Evolutionary conservation across 2,888 invertebrate genomes (phyloP), one percentile per base, ranked within the genome.

Genomic region (Subacronicta megacephala): DNA sequence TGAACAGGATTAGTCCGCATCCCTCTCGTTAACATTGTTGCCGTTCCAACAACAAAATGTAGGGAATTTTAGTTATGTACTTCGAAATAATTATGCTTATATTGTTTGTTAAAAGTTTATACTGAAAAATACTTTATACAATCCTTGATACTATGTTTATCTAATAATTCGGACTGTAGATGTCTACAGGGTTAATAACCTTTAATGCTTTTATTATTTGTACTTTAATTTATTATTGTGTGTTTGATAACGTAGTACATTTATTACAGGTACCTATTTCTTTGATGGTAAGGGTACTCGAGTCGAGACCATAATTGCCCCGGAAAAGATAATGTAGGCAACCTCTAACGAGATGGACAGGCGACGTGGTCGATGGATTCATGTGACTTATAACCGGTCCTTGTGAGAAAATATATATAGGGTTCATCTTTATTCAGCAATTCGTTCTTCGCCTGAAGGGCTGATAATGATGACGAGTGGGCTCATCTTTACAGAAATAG

Each of bases 1-100:
- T 47, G 74, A 94, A 93, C 94, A 90, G 92, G 93, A 93, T 93
- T 86, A 82, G 90, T 86, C 93, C 87, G 92, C 85, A 83, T 78
- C 60, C 54, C 64, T 77, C 75, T 78, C 69, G 82, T 75, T 77
- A 73, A 77, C 61, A 75, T 73, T 65, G 67, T 69, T 55, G 55
- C 50, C 58, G 53, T 57, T 63, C 56, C 61, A 53, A 29, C 9
- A 46, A 44, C 46, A 46, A 37, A 55, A 43, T 38, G 37, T 23
- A 53, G 40, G 49, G 49, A 73, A 64, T 60, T 67, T 67, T 47
- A 35, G 51, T 41, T 38, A 50, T 41, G 37, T 45, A 26, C 36
- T 36, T 51, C 36, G 46, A 65, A 65, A 37, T 9, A n/a, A n/a
- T n/a, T n/a, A 10, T 29, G 47, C 17, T 41, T 26, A 15, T 41